A percentile compares a stretch with the other conserved stretches of the same genome.
phyloP scores from a whole-genome alignment of 2,113 vertebrate species.

The Erythrocercus mccallii region DNA sequence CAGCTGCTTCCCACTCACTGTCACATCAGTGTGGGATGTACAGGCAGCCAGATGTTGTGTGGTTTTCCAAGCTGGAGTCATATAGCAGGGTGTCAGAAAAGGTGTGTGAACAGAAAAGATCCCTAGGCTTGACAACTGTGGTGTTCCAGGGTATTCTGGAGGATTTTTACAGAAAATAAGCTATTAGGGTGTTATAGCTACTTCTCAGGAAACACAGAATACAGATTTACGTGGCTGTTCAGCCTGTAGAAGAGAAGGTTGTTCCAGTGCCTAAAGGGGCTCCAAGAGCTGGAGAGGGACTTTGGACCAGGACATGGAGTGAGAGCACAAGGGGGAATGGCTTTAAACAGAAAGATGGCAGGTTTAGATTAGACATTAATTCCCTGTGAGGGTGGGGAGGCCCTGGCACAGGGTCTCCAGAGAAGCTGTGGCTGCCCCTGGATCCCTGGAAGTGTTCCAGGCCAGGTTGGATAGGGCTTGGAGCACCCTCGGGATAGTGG shows the following conservation, averaged over 20 bases:
- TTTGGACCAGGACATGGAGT: not conserved
- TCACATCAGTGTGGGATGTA: not conserved
- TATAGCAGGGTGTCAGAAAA: not conserved
- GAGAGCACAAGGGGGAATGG: not conserved
- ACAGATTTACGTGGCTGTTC: not conserved
- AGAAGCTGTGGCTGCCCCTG: not conserved
- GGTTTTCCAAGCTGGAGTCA: not conserved
- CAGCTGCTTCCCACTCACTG: not conserved
- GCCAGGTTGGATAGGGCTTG: rapidly evolving
- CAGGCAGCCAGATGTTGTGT: not conserved
- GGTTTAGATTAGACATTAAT: not conserved
- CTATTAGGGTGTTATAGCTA: not conserved
- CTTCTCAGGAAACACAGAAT: not conserved
- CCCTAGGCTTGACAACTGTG: not conserved
- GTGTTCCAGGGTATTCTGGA: not conserved
- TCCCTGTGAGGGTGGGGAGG: not conserved
- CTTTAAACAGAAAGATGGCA: not conserved
- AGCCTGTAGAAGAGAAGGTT: not conserved
- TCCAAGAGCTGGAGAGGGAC: not conserved
- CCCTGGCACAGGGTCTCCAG: not conserved
- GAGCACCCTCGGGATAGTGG: not conserved
- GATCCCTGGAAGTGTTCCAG: not conserved
- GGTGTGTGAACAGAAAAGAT: not conserved
- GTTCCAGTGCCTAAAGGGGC: not conserved
- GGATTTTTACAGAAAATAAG: not conserved